Percentiles rank a stretch among this genome's conserved stretches.
phyloP scores from a whole-genome alignment of 2,888 invertebrate species.

The Amblyjoppa fuscipennis region DNA sequence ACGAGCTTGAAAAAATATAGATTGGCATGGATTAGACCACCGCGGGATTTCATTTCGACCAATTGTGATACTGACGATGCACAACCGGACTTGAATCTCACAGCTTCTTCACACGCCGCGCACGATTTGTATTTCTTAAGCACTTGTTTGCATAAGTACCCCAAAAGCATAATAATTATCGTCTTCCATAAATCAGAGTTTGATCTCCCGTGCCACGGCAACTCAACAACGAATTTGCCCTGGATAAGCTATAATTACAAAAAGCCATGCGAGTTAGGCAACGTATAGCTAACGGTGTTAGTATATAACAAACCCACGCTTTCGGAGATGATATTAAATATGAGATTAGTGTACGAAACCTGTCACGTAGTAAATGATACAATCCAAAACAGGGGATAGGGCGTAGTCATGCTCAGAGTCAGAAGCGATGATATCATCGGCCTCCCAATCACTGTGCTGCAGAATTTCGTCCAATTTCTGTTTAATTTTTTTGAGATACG shows the following conservation, averaged over 20 bases:
- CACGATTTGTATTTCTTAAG: neutral
- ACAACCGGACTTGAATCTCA: neutral
- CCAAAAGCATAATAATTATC: neutral
- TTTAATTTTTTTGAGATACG: constrained; percentile 9
- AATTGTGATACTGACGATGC: constrained; percentile 31
- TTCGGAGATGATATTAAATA: neutral
- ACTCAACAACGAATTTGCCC: neutral
- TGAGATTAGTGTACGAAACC: constrained; percentile 27
- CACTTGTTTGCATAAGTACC: constrained; percentile 16
- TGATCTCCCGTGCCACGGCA: neutral
- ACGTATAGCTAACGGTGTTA: too few species aligned
- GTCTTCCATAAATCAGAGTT: neutral
- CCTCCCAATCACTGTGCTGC: constrained; percentile 49
- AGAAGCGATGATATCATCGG: constrained; percentile 55
- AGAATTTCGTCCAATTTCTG: constrained; percentile 9
- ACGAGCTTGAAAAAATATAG: constrained; percentile 12
- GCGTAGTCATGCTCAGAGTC: constrained; percentile 55
- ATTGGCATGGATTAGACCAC: constrained; percentile 30
- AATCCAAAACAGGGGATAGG: constrained; percentile 40
- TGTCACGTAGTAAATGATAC: constrained; percentile 62
- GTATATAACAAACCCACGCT: too few species aligned
- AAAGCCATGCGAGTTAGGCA: too few species aligned
- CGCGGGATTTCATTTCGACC: constrained; percentile 31
- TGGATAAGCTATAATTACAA: too few species aligned
- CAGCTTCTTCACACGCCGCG: neutral